A percentile compares a stretch with the other conserved stretches of the same genome.
phyloP scores from a whole-genome alignment of 2,888 invertebrate genomes.

The Steinernema scapterisci region DNA sequence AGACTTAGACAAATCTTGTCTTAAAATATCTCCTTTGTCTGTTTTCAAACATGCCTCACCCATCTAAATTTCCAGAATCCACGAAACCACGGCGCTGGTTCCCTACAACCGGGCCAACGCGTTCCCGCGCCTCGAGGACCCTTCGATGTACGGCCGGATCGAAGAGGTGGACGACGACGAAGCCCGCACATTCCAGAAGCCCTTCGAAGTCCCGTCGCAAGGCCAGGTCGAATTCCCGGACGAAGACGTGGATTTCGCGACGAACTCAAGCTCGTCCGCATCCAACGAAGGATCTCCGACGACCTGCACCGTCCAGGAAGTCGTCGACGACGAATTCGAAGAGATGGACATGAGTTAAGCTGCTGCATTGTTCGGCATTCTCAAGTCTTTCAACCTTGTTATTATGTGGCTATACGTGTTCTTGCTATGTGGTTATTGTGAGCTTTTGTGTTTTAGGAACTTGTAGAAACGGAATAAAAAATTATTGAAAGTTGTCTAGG shows the following conservation, averaged over 20 bases:
- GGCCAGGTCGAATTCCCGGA: background rate
- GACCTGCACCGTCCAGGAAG: background rate
- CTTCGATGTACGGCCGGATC: slow-evolving; percentile 25
- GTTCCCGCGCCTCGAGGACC: background rate
- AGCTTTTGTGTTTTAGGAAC: background rate
- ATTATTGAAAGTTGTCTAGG: too few species aligned
- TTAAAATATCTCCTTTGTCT: too few species aligned
- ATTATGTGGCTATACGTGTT: background rate
- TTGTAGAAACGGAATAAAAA: too few species aligned
- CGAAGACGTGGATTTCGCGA: background rate
- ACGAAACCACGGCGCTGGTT: background rate
- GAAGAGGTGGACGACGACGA: slow-evolving; percentile 3
- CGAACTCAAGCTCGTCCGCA: background rate
- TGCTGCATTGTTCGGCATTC: background rate
- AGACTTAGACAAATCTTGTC: too few species aligned
- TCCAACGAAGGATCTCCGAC: background rate
- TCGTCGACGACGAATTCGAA: slow-evolving; percentile 3
- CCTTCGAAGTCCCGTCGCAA: background rate
- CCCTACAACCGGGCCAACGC: slow-evolving; percentile 5
- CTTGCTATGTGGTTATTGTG: background rate
- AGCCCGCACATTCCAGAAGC: background rate
- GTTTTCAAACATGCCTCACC: too few species aligned
- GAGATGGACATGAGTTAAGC: slow-evolving; percentile 18
- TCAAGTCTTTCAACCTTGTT: background rate
- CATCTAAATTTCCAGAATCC: background rate